A percentile compares a stretch with the other conserved stretches of the same genome.
These are phyloP conservation scores for Pediacus dermestoides DNA, from an alignment of 2,888 invertebrate genomes.

Conservation along the genomic window DNA sequence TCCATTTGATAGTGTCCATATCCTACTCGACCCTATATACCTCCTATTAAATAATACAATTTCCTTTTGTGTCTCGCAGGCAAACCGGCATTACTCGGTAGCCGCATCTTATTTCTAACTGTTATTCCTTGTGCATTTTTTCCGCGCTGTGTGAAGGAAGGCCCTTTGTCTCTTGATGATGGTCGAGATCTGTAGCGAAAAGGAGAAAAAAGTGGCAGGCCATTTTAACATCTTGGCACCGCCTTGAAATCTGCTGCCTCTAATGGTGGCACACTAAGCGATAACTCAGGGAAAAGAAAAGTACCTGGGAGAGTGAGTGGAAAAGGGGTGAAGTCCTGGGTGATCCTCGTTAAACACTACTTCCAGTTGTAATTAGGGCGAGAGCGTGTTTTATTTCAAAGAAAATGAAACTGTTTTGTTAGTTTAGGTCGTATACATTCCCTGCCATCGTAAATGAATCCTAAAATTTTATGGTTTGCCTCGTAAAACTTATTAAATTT, in stretches of 20 bases:
- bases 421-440: slow-evolving; percentile 16
- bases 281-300: slow-evolving; percentile 21
- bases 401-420: slow-evolving; percentile 31
- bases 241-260: slow-evolving; percentile 24
- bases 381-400: slow-evolving; percentile 31
- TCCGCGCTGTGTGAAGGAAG: neutral
- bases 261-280: slow-evolving; percentile 19
- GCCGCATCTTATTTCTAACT: too few relatives aligned
- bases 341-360: slow-evolving; percentile 28
- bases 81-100: too few relatives aligned
- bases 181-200: too few relatives aligned
- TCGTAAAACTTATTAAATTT: slow-evolving; percentile 1
- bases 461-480: slow-evolving; percentile 20
- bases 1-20: too few relatives aligned
- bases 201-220: slow-evolving; percentile 19
- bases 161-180: slow-evolving; percentile 7
- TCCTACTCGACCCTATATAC: too few relatives aligned
- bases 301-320: slow-evolving; percentile 7
- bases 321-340: slow-evolving; percentile 19
- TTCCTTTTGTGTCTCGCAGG: too few relatives aligned
- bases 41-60: too few relatives aligned
- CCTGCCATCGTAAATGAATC: slow-evolving; percentile 16
- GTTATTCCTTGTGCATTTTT: too few relatives aligned
- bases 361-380: slow-evolving; percentile 32
- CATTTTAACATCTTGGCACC: slow-evolving; percentile 18